Conservation (phyloP, 2,888 invertebrate species). For the Cephus pulcher region DNA sequence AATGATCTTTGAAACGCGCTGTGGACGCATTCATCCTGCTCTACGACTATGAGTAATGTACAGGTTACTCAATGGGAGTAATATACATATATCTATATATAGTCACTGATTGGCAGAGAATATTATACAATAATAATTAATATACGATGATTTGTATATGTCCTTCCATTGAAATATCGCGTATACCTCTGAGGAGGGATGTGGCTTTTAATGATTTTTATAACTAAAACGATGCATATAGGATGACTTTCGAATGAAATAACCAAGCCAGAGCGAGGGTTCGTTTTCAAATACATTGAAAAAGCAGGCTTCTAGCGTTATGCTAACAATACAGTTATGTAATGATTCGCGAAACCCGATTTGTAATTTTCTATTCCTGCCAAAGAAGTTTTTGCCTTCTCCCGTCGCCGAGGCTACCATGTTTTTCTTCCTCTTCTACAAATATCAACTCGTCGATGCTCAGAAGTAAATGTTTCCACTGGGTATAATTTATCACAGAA, state of each 20-base stretch:
- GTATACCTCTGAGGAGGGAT: background rate
- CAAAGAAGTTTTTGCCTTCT: slow-evolving; percentile 27
- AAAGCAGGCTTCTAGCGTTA: slow-evolving; percentile 25
- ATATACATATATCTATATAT: background rate
- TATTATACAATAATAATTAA: background rate
- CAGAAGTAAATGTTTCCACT: background rate
- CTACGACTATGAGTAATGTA: background rate
- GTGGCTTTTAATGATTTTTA: background rate
- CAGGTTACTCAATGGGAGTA: background rate
- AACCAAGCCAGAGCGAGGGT: slow-evolving; percentile 23
- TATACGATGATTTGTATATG: background rate
- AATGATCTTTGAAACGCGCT: background rate
- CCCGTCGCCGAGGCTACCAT: background rate
- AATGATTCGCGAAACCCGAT: slow-evolving; percentile 31
- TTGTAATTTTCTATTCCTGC: slow-evolving; percentile 30
- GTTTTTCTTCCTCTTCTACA: background rate
- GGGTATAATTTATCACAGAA: background rate
- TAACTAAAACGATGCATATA: background rate
- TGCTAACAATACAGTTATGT: slow-evolving; percentile 28
- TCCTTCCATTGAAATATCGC: background rate
- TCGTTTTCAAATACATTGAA: slow-evolving; percentile 27
- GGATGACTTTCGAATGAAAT: slow-evolving; percentile 4
- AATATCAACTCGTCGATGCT: background rate
- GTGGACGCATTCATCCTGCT: background rate
- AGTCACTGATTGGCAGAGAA: background rate